Evolutionary conservation across 2,113 vertebrate genomes (phyloP), one percentile per base, ranked within the genome.

Genomic region (Nematolebias whitei): DNA sequence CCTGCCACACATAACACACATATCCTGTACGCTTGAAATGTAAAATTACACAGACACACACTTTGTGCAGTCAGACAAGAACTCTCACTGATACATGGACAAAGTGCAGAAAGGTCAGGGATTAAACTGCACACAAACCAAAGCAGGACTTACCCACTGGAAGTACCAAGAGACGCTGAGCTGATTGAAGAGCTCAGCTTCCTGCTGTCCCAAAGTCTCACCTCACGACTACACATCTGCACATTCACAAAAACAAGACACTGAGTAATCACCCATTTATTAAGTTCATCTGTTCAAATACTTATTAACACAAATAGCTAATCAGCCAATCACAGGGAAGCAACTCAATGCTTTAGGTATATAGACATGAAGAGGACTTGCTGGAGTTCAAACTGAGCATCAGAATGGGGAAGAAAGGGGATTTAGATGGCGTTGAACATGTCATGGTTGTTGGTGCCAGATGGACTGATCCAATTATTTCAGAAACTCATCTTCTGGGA

Each of bases 191-290:
- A 85, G 65, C 78, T 87, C 84, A 98, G 82, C 24, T 65, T 89
- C 62, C 96, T 91, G 0, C 69, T 91, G 91, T 99, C 97, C 96
- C 96, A 99, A 26, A 99, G 92, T 76, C 88, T 92, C 63, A 93
- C 91, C 87, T 99, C 96, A 26, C 92, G 93, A 64, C 93, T 93
- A 26, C 94, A 92, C 91, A 96, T 90, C 96, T 98, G 85, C 51
- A 79, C 56, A 80, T 47, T 68, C 5, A 60, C 48, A 2, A 62
- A 15, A 32, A 57, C 29, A 6, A 52, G 9, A 47, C 22, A 3
- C 16, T 10, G 48, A 43, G 24, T 2, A 10, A 51, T 19, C 14
- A 35, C 5, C 5, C 32, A 5, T 35, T 35, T 35, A 2, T 35
- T 35, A 10, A 8, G 32, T 9, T 8, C 32, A 35, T 8, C 9